Conservation (phyloP, 2,113 vertebrate species). For the Mobula birostris region DNA sequence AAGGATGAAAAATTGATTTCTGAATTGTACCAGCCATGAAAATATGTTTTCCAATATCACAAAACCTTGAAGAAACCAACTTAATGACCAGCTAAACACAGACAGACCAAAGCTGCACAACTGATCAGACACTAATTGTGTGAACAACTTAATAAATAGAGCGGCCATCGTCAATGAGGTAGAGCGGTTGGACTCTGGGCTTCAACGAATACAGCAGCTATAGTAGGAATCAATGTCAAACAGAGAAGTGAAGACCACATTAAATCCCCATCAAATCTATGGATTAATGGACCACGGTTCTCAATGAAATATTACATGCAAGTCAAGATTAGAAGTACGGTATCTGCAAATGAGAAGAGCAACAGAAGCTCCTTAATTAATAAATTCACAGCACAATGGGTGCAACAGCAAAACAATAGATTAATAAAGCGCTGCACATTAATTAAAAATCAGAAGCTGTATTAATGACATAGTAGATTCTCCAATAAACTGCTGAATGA, state of each 20-base stretch:
- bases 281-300: neutral
- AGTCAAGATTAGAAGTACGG: neutral
- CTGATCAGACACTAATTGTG: neutral
- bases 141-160: neutral
- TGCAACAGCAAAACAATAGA: neutral
- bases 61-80: neutral
- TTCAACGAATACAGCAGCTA: neutral
- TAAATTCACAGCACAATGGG: neutral
- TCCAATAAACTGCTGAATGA: neutral
- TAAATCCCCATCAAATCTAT: neutral
- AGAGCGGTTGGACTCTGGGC: neutral
- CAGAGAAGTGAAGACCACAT: neutral
- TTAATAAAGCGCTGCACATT: neutral
- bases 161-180: neutral
- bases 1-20: neutral
- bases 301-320: neutral
- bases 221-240: neutral
- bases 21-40: neutral
- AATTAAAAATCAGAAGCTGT: too few species aligned
- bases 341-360: neutral
- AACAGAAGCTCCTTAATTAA: neutral
- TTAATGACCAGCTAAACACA: neutral
- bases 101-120: neutral
- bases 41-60: neutral
- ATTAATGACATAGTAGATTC: neutral